Base-by-base conservation (phyloP, 2,888 invertebrate genomes). In the Acrocyrtus sp. region DNA sequence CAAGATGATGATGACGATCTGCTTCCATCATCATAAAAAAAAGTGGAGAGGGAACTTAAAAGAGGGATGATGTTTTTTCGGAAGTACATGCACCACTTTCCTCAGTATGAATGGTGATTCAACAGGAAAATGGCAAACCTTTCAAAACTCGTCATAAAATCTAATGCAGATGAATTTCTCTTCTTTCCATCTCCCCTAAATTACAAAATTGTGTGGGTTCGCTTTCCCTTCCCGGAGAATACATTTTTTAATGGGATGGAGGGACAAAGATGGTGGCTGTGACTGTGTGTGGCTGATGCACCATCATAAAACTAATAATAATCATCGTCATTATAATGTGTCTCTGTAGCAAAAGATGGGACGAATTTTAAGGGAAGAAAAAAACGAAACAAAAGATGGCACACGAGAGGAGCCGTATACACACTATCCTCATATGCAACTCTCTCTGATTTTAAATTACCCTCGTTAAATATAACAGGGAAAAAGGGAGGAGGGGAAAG, bases 101-200 rank as follows among this genome's bases (percentile, higher is more conserved):
- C 21, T 6, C 29, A 57, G 3, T 22, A 15, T 60, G 19, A 17
- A 22, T 57, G 48, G 57, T 50, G 43, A 58, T 60, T 68, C n/a
- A n/a, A n/a, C 60, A 57, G 45, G 68, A 60, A 68, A 68, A 68
- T 68, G 60, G 43, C 68, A 61, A 69, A 61, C 60, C 68, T 69
- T 61, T 69, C 68, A 69, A 61, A 54, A n/a, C n/a, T 69, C 54
- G 58, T 69, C 68, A 48, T 69, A 69, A 69, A 69, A 69, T 69
- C 68, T 69, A 69, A 69, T 69, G 54, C 61, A 53, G 58, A 48
- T 43, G 45, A 41, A 54, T 26, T 58, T 26, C 27, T 43, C 66
- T 50, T 50, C 58, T 57, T 66, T 50, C 27, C 45, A 58, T 66
- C n/a, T n/a, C n/a, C n/a, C n/a, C n/a, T n/a, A n/a, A 57, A 67